Percentiles rank a stretch among this genome's conserved stretches.
Conservation (phyloP, 2,797 vertebrate genomes). For the Pseudotriccus pelzelni region DNA sequence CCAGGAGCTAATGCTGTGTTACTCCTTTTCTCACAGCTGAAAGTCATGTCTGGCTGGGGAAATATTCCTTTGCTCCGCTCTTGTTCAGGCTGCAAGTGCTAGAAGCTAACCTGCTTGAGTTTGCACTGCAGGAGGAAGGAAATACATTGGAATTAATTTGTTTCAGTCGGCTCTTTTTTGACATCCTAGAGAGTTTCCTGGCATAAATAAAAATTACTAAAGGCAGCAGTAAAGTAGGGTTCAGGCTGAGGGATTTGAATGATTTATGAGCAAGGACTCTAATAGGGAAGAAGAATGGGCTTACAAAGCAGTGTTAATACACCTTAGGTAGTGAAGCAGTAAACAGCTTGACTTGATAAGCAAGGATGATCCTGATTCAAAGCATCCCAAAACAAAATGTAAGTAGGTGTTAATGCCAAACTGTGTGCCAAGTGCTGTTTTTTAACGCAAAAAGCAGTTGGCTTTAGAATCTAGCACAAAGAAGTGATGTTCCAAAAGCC, state of each 20-base stretch:
- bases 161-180: not conserved
- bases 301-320: not conserved
- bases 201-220: not conserved
- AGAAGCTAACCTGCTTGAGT: not conserved
- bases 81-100: not conserved
- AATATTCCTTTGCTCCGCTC: not conserved
- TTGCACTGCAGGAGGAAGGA: not conserved
- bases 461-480: not conserved
- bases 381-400: not conserved
- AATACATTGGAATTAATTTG: not conserved
- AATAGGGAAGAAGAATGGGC: not conserved
- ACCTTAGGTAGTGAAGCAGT: not conserved
- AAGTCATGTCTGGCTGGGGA: not conserved
- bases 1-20: not conserved
- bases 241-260: not conserved
- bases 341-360: not conserved
- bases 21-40: not conserved
- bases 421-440: not conserved
- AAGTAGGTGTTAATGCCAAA: not conserved
- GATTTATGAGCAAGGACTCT: not conserved
- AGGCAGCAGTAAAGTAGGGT: not conserved
- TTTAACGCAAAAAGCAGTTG: not conserved
- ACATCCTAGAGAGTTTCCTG: not conserved
- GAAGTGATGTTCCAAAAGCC: not conserved
- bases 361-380: not conserved